These are phyloP conservation scores for Lithobates pipiens DNA, from an alignment of 2,797 vertebrate species.

Conservation along the genomic window DNA sequence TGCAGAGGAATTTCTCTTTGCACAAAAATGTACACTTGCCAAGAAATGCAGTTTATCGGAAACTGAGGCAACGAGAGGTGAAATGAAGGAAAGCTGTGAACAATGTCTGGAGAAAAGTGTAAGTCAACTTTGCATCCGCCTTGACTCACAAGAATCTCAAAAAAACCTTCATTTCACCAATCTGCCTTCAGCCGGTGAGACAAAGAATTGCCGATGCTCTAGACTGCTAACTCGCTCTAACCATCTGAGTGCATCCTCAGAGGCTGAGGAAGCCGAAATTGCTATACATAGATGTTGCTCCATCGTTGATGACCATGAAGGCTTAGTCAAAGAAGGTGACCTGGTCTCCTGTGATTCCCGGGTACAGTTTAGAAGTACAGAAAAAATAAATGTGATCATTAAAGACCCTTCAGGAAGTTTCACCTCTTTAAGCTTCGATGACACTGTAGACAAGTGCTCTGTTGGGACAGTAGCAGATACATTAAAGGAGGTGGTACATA, in stretches of 20 bases:
- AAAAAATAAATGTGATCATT: slow-evolving; percentile 74
- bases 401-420: slow-evolving; percentile 73
- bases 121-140: slow-evolving; percentile 41
- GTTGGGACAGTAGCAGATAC: slow-evolving; percentile 70
- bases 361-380: slow-evolving; percentile 69
- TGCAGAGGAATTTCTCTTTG: slow-evolving; percentile 62
- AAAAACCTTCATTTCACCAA: slow-evolving; percentile 44
- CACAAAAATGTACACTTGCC: slow-evolving; percentile 61
- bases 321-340: slow-evolving; percentile 59
- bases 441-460: slow-evolving; percentile 69
- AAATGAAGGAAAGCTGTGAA: slow-evolving; percentile 48
- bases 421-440: slow-evolving; percentile 69
- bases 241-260: slow-evolving; percentile 60
- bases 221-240: slow-evolving; percentile 53
- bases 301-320: slow-evolving; percentile 64
- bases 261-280: slow-evolving; percentile 60
- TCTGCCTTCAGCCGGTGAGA: slow-evolving; percentile 46
- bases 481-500: slow-evolving; percentile 78
- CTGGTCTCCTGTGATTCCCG: slow-evolving; percentile 63
- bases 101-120: slow-evolving; percentile 40
- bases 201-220: slow-evolving; percentile 60
- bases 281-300: slow-evolving; percentile 61
- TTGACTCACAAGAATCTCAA: slow-evolving; percentile 57
- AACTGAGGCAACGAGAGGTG: slow-evolving; percentile 56
- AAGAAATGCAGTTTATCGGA: slow-evolving; percentile 64